A percentile compares a stretch with the other conserved stretches of the same genome.
These are phyloP conservation scores for Babylonia areolata DNA, from an alignment of 1,140 invertebrate genomes.

Conservation along the genomic window DNA sequence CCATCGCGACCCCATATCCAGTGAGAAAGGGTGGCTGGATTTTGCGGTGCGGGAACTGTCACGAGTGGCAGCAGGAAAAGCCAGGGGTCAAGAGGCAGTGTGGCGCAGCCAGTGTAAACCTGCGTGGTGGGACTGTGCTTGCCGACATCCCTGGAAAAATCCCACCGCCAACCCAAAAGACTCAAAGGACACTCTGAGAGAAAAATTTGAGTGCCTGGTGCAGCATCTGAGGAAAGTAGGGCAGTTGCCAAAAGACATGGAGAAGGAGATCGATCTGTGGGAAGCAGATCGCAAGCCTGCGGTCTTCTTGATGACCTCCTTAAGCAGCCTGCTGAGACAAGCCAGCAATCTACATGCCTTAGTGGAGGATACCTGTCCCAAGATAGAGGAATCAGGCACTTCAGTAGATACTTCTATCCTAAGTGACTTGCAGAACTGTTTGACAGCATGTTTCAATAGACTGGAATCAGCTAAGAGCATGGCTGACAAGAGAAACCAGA, in stretches of 20 bases:
- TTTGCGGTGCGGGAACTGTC: slow-evolving; percentile 44
- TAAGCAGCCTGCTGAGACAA: slow-evolving; percentile 38
- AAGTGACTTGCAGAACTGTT: slow-evolving; percentile 11
- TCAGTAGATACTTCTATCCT: neutral
- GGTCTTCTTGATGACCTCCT: slow-evolving; percentile 38
- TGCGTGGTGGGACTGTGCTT: slow-evolving; percentile 36
- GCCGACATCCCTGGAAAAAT: slow-evolving; percentile 41
- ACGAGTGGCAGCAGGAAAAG: slow-evolving; percentile 45
- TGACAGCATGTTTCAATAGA: slow-evolving; percentile 1
- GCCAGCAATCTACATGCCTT: slow-evolving; percentile 30
- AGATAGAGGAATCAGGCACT: slow-evolving; percentile 25
- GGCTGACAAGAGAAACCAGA: neutral
- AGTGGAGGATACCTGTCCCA: slow-evolving; percentile 25
- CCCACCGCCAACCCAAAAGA: slow-evolving; percentile 49
- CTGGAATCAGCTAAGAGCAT: neutral
- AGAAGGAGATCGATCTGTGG: slow-evolving; percentile 43
- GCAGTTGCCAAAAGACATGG: slow-evolving; percentile 38
- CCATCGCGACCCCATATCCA: slow-evolving; percentile 43
- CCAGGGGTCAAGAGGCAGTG: slow-evolving; percentile 42
- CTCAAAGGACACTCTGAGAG: slow-evolving; percentile 42
- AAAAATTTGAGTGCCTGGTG: slow-evolving; percentile 40
- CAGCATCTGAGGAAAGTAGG: slow-evolving; percentile 32
- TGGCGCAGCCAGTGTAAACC: slow-evolving; percentile 45
- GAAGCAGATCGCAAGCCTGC: slow-evolving; percentile 26
- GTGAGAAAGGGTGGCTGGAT: slow-evolving; percentile 47